A percentile compares a stretch with the other conserved stretches of the same genome.
These are phyloP conservation scores for Xestia c-nigrum DNA, from an alignment of 2,888 invertebrate species.

Conservation along the genomic window DNA sequence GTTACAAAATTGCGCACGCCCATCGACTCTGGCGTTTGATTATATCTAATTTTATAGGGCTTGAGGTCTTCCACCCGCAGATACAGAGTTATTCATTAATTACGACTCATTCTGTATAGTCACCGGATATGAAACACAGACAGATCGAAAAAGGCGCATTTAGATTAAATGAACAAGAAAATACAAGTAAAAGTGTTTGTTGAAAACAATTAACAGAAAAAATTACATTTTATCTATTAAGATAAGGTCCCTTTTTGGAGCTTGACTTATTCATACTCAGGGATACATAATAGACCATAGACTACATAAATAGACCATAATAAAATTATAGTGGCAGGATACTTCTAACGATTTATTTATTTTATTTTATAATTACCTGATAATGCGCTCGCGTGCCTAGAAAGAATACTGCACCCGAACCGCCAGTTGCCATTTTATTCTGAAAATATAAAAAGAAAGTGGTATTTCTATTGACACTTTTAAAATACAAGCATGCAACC, in stretches of 20 bases:
- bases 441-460: conserved; percentile 43
- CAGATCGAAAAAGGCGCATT: background rate
- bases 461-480: background rate
- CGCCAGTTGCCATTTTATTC: conserved; percentile 77
- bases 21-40: too few species aligned
- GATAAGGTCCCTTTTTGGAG: background rate
- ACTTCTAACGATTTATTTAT: background rate
- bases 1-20: too few species aligned
- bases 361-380: conserved; percentile 74
- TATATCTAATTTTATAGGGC: too few species aligned
- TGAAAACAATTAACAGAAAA: background rate
- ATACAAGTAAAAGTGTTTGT: background rate
- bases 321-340: background rate
- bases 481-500: background rate
- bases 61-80: too few species aligned
- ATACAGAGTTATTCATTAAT: too few species aligned
- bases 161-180: background rate
- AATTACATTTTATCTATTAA: background rate
- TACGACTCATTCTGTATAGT: background rate
- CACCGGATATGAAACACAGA: background rate
- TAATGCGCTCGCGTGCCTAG: conserved; percentile 86
- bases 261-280: conserved; percentile 41
- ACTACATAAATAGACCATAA: rapidly evolving
- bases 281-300: background rate
- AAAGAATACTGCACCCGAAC: conserved; percentile 86